These are phyloP conservation scores for Heliconius sara DNA, from an alignment of 2,888 invertebrate genomes.

Conservation along the genomic window DNA sequence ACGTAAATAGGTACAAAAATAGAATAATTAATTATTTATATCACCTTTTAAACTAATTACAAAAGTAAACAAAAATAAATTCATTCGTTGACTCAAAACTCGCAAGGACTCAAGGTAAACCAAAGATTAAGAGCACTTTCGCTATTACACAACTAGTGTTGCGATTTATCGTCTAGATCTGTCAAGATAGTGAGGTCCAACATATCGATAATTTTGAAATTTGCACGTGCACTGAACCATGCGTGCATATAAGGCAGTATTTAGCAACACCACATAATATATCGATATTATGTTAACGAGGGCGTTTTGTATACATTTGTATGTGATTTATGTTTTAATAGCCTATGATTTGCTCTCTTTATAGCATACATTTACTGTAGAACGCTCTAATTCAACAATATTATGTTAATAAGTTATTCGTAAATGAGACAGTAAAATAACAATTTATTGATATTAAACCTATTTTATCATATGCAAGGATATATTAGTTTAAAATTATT, in stretches of 20 bases:
- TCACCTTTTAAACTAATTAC: not conserved
- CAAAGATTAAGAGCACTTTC: constrained; percentile 31
- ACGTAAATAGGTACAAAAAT: too few species aligned
- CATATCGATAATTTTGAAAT: constrained; percentile 42
- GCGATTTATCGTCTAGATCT: constrained; percentile 32
- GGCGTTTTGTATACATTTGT: constrained; percentile 24
- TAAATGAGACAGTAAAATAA: constrained; percentile 3
- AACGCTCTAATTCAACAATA: constrained; percentile 15
- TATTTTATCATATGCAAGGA: not conserved
- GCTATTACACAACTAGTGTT: constrained; percentile 36
- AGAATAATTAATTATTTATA: not conserved
- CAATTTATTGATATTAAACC: not conserved
- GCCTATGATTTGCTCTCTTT: constrained; percentile 1
- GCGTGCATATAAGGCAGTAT: constrained; percentile 34
- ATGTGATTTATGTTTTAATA: constrained; percentile 18
- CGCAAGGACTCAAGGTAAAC: constrained; percentile 23
- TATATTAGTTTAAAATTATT: not conserved
- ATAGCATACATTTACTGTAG: constrained; percentile 7
- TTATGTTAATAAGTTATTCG: not conserved
- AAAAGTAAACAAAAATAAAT: not conserved
- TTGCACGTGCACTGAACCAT: constrained; percentile 41
- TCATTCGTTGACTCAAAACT: not conserved
- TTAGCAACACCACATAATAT: constrained; percentile 24
- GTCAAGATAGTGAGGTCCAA: constrained; percentile 23
- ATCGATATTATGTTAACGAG: constrained; percentile 30